Evolutionary conservation across 2,888 invertebrate species (phyloP), one percentile per base, ranked within the genome.

Genomic region (Actias luna): DNA sequence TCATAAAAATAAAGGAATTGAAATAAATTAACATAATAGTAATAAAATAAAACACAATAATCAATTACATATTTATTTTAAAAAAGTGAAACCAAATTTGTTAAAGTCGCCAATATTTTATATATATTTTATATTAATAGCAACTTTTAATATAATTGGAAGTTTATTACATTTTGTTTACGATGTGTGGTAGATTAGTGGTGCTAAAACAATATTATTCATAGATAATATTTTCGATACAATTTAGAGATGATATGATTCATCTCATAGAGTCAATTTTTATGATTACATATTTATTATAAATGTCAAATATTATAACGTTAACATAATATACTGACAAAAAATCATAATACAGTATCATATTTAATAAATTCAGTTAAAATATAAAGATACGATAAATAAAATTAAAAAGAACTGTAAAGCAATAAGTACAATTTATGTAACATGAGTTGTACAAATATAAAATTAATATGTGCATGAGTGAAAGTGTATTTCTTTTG

Each of bases 131-230:
- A 5, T 52, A 29, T 55, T 55, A 55, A 55, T 55, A 29, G 25
- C 12, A 29, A 55, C 29, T 55, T 29, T 29, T 55, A 29, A 55
- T 55, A 55, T 55, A 55, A 55, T 55, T 29, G 27, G 36, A 59
- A 27, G 39, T 59, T 42, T 10, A 27, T 33, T 42, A 42, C 5
- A 46, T 42, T 7, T 59, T 59, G 10, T 39, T 59, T 42, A 27
- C 16, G n/a, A n/a, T 65, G 52, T 66, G 64, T 61, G 71, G 75
- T 79, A 83, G 80, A 74, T 73, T 87, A 87, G 89, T 83, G 92
- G 92, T 92, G 91, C 91, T 91, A 89, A 85, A 71, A 81, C 74
- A 82, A 86, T 89, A 91, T 91, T 88, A 88, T 89, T 87, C 83
- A 86, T 88, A 89, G 86, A 87, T 80, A 88, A 87, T 89, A 85